Percentiles rank a stretch among this genome's conserved stretches.
phyloP scores from a whole-genome alignment of 2,113 vertebrate genomes.

The Amblyopsis rosae region DNA sequence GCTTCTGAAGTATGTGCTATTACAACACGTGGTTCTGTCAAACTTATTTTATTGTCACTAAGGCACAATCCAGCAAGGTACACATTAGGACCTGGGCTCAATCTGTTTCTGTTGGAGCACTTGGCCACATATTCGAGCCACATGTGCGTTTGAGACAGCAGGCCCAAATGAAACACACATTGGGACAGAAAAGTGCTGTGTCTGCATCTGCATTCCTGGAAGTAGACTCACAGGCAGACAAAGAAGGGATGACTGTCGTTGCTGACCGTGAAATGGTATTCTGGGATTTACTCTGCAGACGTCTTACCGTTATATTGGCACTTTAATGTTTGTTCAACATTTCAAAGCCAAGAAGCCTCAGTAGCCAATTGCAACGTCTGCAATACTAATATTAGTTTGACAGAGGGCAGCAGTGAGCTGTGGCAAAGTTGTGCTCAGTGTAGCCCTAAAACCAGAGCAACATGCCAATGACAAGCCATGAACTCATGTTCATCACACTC shows the following conservation, averaged over 20 bases:
- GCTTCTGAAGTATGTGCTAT: constrained; percentile 59
- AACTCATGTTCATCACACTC: constrained; percentile 63
- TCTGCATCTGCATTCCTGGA: constrained; percentile 74
- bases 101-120: constrained; percentile 74
- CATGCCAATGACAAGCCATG: constrained; percentile 52
- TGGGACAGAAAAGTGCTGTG: constrained; percentile 72
- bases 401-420: constrained; percentile 76
- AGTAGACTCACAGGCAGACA: constrained; percentile 56
- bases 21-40: constrained; percentile 64
- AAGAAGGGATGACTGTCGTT: constrained; percentile 47
- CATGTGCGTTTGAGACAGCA: constrained; percentile 73
- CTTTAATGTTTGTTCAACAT: constrained; percentile 41
- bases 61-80: constrained; percentile 57
- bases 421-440: constrained; percentile 9
- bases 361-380: constrained; percentile 46
- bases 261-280: constrained; percentile 42
- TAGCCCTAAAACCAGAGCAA: constrained; percentile 41
- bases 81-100: constrained; percentile 60
- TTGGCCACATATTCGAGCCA: constrained; percentile 77
- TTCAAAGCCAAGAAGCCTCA: constrained; percentile 13
- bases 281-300: constrained; percentile 55
- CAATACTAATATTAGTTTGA: constrained; percentile 47
- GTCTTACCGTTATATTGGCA: constrained; percentile 29
- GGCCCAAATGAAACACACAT: constrained; percentile 78
- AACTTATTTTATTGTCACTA: constrained; percentile 57